These are phyloP conservation scores for human DNA, from an alignment of 2,113 vertebrate genomes.

Conservation along the genomic window DNA sequence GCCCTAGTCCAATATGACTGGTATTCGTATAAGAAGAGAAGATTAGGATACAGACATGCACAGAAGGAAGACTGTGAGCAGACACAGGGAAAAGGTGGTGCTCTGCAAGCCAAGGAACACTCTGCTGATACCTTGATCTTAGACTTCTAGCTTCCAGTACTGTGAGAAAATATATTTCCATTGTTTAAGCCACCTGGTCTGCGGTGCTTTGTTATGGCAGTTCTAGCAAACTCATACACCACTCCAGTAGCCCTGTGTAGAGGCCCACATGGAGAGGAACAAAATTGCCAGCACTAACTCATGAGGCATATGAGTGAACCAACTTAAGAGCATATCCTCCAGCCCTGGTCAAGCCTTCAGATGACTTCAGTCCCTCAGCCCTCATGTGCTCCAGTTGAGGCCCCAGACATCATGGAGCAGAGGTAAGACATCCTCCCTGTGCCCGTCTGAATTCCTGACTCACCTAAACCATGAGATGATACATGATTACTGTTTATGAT, in stretches of 20 bases:
- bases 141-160: background rate
- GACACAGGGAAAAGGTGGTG: background rate
- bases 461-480: background rate
- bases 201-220: background rate
- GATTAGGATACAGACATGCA: too few relatives aligned
- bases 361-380: background rate
- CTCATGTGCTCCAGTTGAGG: background rate
- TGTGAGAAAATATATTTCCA: background rate
- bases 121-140: background rate
- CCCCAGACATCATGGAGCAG: too few relatives aligned
- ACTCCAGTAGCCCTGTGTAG: background rate
- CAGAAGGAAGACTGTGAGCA: background rate
- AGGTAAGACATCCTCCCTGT: background rate
- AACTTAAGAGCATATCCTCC: background rate
- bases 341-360: background rate
- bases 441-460: background rate
- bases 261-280: background rate
- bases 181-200: background rate
- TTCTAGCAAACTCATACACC: rapidly evolving
- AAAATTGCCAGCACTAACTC: background rate
- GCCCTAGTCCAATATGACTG: too few relatives aligned
- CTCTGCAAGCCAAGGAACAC: background rate
- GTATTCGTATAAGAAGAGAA: background rate
- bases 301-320: background rate
- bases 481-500: background rate